Conservation (phyloP, 2,113 vertebrate species). For the Chascanopsetta lugubris region DNA sequence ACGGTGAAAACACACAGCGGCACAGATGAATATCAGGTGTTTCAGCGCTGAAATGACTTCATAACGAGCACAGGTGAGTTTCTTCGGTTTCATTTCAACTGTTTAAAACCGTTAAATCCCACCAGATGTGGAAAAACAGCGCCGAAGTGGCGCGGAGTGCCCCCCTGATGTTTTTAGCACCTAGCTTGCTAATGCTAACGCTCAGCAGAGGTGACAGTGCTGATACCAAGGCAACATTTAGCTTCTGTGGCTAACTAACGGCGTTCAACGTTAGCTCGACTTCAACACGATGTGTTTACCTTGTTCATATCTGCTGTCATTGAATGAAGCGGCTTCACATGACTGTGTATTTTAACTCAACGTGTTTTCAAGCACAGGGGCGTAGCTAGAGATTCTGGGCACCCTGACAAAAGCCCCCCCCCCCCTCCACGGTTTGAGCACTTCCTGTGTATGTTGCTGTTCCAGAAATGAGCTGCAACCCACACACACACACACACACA, state of each 20-base stretch:
- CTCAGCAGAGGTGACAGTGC: neutral
- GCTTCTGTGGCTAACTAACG: neutral
- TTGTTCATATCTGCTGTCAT: neutral
- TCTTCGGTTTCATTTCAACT: neutral
- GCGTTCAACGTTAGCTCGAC: fast-evolving
- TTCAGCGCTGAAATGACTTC: neutral
- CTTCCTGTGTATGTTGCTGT: too few relatives aligned
- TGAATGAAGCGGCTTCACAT: neutral
- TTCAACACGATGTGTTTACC: neutral
- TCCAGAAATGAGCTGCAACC: too few relatives aligned
- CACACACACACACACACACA: too few relatives aligned
- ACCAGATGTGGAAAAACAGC: neutral
- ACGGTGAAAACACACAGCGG: constrained; percentile 12
- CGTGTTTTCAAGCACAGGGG: neutral
- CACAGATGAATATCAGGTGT: neutral
- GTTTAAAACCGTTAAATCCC: neutral
- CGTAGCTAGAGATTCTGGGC: neutral
- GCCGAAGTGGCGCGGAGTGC: neutral
- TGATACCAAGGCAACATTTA: too few relatives aligned
- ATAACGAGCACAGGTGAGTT: constrained; percentile 25
- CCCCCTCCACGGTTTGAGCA: too few relatives aligned
- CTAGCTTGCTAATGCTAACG: constrained; percentile 18
- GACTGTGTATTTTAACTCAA: neutral
- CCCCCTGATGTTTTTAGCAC: constrained; percentile 66
- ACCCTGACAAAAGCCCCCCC: neutral